Evolutionary conservation across 2,797 vertebrate genomes (phyloP).

Genomic region (Zalophus californianus): DNA sequence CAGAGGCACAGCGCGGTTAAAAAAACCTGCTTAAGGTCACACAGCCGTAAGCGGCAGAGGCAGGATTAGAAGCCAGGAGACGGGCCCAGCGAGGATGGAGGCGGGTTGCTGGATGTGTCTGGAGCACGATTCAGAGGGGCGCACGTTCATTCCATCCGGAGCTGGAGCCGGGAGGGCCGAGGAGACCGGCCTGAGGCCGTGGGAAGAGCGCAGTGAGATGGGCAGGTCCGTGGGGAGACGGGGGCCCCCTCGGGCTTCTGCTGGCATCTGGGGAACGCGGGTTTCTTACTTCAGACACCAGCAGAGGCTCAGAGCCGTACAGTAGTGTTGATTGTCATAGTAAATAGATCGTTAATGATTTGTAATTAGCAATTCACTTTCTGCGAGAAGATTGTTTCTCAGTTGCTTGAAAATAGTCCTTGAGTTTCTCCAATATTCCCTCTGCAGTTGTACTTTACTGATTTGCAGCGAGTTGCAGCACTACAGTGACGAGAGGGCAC

Average conservation of each 20-base stretch:
- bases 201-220: no score
- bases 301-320: background rate
- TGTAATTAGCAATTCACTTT: background rate
- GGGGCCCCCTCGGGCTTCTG: background rate
- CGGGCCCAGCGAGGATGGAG: background rate
- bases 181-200: background rate
- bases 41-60: background rate
- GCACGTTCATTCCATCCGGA: fast-evolving
- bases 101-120: no score
- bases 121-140: background rate
- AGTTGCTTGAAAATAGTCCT: background rate
- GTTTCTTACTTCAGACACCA: background rate
- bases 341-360: background rate
- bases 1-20: background rate
- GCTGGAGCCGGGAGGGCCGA: background rate
- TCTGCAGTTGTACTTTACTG: background rate
- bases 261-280: fast-evolving
- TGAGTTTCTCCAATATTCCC: background rate
- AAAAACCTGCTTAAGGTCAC: background rate
- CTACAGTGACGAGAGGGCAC: background rate
- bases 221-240: background rate
- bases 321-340: background rate
- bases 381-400: background rate
- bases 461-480: background rate
- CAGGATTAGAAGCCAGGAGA: background rate